A percentile compares a stretch with the other conserved stretches of the same genome.
Evolutionary conservation across 2,797 vertebrate genomes (phyloP).

Genomic region (Aphelocoma californica): DNA sequence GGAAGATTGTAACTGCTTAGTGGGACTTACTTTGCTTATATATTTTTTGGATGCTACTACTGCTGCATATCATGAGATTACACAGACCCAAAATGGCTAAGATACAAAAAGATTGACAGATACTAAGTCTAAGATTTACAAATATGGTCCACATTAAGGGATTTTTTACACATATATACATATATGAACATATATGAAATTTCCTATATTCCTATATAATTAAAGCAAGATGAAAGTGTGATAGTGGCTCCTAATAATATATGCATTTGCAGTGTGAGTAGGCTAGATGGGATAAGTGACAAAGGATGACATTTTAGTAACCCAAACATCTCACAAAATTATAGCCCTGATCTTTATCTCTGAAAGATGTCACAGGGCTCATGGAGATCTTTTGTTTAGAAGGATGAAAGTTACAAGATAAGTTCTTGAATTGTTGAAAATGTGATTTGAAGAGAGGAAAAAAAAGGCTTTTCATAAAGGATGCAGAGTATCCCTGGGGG

Average conservation of each 20-base stretch:
- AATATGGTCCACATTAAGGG: not conserved
- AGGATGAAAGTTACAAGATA: not conserved
- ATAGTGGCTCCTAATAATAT: not conserved
- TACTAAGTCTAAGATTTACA: not conserved
- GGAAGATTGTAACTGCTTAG: not conserved
- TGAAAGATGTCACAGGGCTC: not conserved
- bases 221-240: not conserved
- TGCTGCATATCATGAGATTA: not conserved
- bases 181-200: not conserved
- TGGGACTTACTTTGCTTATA: not conserved
- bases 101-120: not conserved
- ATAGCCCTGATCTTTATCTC: not conserved
- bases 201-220: not conserved
- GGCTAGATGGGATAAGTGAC: not conserved
- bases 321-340: not conserved
- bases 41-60: not conserved
- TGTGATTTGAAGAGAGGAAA: not conserved
- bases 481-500: not conserved
- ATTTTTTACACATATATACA: not conserved
- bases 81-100: not conserved
- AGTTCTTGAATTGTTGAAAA: not conserved
- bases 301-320: not conserved
- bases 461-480: not conserved
- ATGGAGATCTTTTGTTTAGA: not conserved
- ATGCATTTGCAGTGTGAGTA: not conserved